Conservation (phyloP, 2,797 vertebrate genomes). For the Megaceryle alcyon region DNA sequence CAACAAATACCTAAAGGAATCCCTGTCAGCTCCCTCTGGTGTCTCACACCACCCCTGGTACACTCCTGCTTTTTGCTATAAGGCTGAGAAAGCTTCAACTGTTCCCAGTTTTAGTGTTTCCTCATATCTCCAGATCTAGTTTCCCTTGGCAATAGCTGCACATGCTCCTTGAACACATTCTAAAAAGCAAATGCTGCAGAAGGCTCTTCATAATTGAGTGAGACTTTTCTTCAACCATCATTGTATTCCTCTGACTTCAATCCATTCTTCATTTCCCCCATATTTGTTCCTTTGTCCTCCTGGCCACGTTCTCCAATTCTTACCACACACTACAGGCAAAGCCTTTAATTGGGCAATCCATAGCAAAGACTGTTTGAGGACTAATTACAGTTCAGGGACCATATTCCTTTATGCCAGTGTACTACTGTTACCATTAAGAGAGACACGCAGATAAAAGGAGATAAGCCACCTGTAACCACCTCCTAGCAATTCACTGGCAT, state of each 20-base stretch:
- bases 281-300: neutral
- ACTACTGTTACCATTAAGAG: neutral
- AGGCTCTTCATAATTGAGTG: neutral
- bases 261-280: neutral
- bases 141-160: neutral
- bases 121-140: neutral
- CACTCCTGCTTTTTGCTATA: neutral
- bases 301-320: neutral
- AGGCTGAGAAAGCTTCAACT: neutral
- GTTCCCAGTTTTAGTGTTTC: neutral
- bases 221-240: neutral
- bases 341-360: neutral
- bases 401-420: neutral
- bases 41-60: conserved; percentile 4
- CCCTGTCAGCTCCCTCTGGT: neutral
- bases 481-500: neutral
- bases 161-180: neutral
- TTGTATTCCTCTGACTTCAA: neutral
- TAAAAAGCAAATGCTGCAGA: neutral
- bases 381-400: neutral
- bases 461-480: neutral
- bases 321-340: neutral
- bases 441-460: neutral
- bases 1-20: neutral
- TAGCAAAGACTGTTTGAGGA: neutral